These are phyloP conservation scores for Pyrrhosoma nymphula DNA, from an alignment of 2,888 invertebrate species.

Conservation along the genomic window DNA sequence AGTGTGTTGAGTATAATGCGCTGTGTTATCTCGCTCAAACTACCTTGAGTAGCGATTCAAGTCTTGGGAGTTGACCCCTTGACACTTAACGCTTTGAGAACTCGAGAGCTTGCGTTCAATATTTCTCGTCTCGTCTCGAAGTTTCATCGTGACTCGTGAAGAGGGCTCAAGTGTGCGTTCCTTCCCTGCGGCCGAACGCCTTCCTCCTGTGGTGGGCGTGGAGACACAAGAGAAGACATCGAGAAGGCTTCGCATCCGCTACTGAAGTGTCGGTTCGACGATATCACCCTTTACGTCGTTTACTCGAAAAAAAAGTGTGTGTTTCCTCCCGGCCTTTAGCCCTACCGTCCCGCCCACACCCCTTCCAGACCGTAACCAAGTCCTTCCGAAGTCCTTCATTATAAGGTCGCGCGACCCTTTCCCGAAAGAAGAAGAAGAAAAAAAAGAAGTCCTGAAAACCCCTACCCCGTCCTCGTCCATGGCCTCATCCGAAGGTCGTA, in stretches of 20 bases:
- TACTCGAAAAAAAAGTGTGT: too few species aligned
- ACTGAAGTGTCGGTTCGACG: constrained; percentile 1
- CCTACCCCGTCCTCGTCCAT: too few species aligned
- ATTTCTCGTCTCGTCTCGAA: too few species aligned
- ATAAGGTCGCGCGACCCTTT: constrained; percentile 6
- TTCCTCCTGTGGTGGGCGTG: background rate
- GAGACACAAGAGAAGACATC: background rate
- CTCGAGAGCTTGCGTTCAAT: too few species aligned
- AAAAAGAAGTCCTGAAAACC: background rate
- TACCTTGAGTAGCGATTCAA: too few species aligned
- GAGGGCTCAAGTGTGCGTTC: background rate
- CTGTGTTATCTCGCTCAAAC: too few species aligned
- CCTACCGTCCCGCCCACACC: background rate
- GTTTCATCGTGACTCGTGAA: too few species aligned
- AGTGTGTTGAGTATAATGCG: too few species aligned
- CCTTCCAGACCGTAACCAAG: background rate
- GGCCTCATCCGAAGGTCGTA: background rate
- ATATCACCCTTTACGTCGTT: too few species aligned
- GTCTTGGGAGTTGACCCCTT: too few species aligned
- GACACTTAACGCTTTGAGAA: too few species aligned
- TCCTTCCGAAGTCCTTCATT: constrained; percentile 9
- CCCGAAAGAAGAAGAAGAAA: too few species aligned
- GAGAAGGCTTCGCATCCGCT: background rate
- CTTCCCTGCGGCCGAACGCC: background rate
- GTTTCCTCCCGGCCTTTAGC: background rate